A percentile compares a stretch with the other conserved stretches of the same genome.
These are phyloP conservation scores for Hippotragus niger DNA, from an alignment of 2,113 vertebrate genomes.

Conservation along the genomic window DNA sequence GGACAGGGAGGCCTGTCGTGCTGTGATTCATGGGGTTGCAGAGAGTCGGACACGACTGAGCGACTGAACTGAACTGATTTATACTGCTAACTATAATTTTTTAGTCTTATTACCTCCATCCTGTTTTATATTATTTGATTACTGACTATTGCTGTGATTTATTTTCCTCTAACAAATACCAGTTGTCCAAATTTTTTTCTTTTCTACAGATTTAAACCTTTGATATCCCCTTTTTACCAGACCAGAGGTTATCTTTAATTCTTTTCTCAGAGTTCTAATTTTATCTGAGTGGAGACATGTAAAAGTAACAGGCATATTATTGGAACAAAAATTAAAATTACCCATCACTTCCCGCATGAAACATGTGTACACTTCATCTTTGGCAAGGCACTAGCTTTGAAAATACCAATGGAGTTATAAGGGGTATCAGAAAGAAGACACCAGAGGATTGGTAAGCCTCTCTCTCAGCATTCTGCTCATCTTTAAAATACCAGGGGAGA, in stretches of 20 bases:
- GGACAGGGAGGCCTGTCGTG: too few species aligned
- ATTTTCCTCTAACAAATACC: background rate
- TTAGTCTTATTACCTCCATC: background rate
- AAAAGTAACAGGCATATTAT: background rate
- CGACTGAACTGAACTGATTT: background rate
- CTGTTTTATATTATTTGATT: background rate
- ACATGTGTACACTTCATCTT: background rate
- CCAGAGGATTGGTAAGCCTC: background rate
- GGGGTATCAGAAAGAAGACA: slow-evolving; percentile 41
- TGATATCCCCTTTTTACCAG: background rate
- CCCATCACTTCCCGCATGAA: background rate
- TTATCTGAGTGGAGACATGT: background rate
- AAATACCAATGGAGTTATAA: slow-evolving; percentile 44
- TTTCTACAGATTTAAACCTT: background rate
- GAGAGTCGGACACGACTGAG: too few species aligned
- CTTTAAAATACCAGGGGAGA: slow-evolving; percentile 46
- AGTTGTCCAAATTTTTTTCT: background rate
- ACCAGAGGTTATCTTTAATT: background rate
- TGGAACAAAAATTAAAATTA: slow-evolving; percentile 15
- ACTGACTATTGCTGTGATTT: background rate
- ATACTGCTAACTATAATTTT: background rate
- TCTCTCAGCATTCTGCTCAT: slow-evolving; percentile 36
- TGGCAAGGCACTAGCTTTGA: slow-evolving; percentile 18
- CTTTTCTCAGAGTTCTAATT: background rate
- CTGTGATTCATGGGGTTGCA: too few species aligned